phyloP scores from a whole-genome alignment of 2,888 invertebrate genomes.

The Pammene fasciana region DNA sequence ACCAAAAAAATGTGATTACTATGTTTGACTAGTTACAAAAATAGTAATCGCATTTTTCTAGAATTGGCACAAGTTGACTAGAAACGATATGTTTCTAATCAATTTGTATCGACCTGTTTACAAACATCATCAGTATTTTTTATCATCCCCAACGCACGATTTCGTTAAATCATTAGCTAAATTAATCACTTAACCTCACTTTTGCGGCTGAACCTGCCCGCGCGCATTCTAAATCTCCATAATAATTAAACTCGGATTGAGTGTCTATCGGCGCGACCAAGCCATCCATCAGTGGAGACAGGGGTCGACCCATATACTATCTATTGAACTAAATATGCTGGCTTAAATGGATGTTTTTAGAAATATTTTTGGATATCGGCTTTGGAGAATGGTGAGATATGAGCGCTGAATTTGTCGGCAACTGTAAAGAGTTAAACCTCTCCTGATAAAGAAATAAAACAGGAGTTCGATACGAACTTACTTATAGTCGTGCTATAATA shows the following conservation, averaged over 20 bases:
- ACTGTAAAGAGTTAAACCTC: too few species aligned
- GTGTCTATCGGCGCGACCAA: conserved; percentile 69
- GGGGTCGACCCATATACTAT: conserved; percentile 53
- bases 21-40: too few species aligned
- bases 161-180: conserved; percentile 10
- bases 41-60: too few species aligned
- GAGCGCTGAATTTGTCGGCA: too few species aligned
- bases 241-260: conserved; percentile 54
- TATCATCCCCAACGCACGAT: background rate
- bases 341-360: conserved; percentile 19
- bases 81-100: too few species aligned
- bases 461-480: too few species aligned
- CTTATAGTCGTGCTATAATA: too few species aligned
- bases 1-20: too few species aligned
- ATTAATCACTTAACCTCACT: conserved; percentile 38
- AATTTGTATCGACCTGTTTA: too few species aligned
- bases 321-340: conserved; percentile 36
- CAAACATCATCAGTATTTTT: too few species aligned
- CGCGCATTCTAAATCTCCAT: conserved; percentile 33
- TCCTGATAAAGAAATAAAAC: too few species aligned
- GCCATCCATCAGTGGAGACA: conserved; percentile 74
- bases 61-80: too few species aligned
- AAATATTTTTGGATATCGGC: conserved; percentile 2
- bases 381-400: background rate
- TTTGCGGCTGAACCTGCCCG: conserved; percentile 29